Conservation (phyloP, 2,888 invertebrate genomes). For the Drosophila recens region DNA sequence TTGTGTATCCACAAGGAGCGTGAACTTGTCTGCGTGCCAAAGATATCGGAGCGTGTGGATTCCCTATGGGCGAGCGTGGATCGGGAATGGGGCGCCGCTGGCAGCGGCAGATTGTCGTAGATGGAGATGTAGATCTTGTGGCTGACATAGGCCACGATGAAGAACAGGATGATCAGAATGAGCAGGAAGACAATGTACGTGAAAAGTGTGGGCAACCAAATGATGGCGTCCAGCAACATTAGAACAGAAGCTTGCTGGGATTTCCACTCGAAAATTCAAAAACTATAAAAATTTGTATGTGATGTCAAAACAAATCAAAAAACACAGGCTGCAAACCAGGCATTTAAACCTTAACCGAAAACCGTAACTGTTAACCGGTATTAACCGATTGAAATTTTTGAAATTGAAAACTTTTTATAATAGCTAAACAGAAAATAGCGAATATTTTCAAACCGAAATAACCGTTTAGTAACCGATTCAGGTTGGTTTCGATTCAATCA, state of each 20-base stretch:
- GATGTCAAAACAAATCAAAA: neutral
- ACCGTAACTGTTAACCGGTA: too few species aligned
- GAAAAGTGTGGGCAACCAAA: slow-evolving; percentile 83
- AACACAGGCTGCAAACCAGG: neutral
- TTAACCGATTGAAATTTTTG: too few species aligned
- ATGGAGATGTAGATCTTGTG: slow-evolving; percentile 83
- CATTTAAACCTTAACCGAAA: too few species aligned
- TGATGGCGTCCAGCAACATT: slow-evolving; percentile 82
- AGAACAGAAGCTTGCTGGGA: slow-evolving; percentile 36
- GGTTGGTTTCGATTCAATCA: too few species aligned
- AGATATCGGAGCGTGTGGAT: slow-evolving; percentile 18
- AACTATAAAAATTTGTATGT: too few species aligned
- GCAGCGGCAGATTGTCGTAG: slow-evolving; percentile 81
- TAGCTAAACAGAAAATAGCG: too few species aligned
- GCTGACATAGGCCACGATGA: slow-evolving; percentile 83
- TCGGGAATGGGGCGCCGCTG: slow-evolving; percentile 42
- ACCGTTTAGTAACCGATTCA: too few species aligned
- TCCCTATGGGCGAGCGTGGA: slow-evolving; percentile 9
- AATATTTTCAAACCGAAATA: too few species aligned
- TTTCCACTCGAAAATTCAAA: neutral
- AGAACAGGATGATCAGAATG: slow-evolving; percentile 82
- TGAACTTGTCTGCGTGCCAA: slow-evolving; percentile 28
- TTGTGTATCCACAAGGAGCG: slow-evolving; percentile 69
- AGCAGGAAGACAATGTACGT: slow-evolving; percentile 83
- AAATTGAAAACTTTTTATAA: too few species aligned